These are phyloP conservation scores for Notothenia rossii DNA, from an alignment of 2,113 vertebrate species.

Conservation along the genomic window DNA sequence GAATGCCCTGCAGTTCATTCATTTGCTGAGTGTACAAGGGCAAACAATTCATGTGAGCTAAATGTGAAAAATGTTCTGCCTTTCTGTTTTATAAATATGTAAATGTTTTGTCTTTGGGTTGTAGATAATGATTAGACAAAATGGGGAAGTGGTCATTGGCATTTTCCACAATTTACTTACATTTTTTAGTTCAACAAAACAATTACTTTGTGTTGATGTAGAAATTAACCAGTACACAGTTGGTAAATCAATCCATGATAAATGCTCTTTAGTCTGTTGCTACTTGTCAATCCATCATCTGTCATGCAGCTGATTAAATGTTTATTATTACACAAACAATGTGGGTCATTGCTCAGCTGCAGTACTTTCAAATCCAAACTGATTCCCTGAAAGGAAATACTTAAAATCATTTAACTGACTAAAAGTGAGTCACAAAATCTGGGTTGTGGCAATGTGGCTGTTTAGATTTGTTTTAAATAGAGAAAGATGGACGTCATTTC, in stretches of 20 bases:
- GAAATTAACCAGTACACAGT: not conserved
- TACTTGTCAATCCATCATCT: slow-evolving; percentile 14
- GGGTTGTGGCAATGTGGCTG: not conserved
- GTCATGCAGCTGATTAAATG: slow-evolving; percentile 19
- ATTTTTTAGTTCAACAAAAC: too few species aligned
- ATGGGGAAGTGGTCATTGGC: too few species aligned
- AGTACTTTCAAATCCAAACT: slow-evolving; percentile 2
- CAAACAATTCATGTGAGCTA: too few species aligned
- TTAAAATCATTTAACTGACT: slow-evolving; percentile 2
- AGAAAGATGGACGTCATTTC: not conserved
- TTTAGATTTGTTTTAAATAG: too few species aligned
- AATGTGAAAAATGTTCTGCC: too few species aligned
- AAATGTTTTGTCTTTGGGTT: too few species aligned
- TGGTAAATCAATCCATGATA: slow-evolving; percentile 25
- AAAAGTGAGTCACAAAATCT: not conserved
- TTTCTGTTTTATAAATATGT: too few species aligned
- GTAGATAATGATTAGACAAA: too few species aligned
- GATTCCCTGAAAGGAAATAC: slow-evolving; percentile 1
- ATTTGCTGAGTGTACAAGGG: too few species aligned
- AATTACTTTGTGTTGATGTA: too few species aligned
- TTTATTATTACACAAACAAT: slow-evolving; percentile 34
- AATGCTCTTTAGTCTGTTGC: slow-evolving; percentile 19
- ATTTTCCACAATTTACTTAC: too few species aligned
- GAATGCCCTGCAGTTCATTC: too few species aligned
- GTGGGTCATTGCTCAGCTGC: slow-evolving; percentile 8